phyloP scores from a whole-genome alignment of 2,797 vertebrate species.

The Aselliscus stoliczkanus region DNA sequence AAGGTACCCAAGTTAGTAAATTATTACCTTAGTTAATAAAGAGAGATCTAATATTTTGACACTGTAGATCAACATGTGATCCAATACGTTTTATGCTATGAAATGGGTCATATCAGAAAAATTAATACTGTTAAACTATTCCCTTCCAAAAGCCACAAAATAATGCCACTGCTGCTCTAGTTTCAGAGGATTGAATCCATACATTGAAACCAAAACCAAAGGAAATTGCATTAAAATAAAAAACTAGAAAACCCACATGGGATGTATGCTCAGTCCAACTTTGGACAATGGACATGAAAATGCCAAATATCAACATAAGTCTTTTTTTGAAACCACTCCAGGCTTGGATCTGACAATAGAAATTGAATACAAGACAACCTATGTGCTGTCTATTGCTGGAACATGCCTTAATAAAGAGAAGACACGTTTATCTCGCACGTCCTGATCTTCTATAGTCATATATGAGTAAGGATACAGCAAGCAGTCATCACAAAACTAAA shows the following conservation, averaged over 20 bases:
- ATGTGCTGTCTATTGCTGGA: not conserved
- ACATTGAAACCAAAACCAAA: not conserved
- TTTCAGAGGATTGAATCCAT: constrained; percentile 17
- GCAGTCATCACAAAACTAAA: not conserved
- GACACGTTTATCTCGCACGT: not conserved
- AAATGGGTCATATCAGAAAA: not conserved
- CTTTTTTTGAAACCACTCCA: not conserved
- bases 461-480: not conserved
- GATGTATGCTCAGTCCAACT: not conserved
- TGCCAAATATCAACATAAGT: not conserved
- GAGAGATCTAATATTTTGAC: not conserved
- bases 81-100: not conserved
- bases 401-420: not conserved
- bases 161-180: not conserved
- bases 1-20: not conserved
- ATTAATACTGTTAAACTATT: constrained; percentile 9
- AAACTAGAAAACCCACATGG: not conserved
- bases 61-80: not conserved
- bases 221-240: constrained; percentile 9
- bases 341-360: not conserved
- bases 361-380: not conserved
- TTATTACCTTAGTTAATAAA: not conserved
- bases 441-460: not conserved
- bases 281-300: not conserved
- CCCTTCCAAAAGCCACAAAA: not conserved